Evolutionary conservation across 2,888 invertebrate species (phyloP), one percentile per base, ranked within the genome.

Genomic region (Schizaphis graminum): DNA sequence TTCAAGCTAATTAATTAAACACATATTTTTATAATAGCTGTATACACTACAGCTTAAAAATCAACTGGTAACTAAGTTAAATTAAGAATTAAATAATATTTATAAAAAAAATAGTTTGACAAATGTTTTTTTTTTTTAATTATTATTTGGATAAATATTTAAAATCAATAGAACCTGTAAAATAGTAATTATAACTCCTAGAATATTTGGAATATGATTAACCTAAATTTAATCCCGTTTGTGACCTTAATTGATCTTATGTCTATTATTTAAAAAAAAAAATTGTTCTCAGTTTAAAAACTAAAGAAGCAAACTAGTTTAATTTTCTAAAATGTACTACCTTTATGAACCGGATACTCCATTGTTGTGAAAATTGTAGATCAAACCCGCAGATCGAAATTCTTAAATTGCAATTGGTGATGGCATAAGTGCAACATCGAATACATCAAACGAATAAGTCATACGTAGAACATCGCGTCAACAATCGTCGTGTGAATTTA

Each of bases 281-380:
- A 21, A 77, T 77, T 35, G 21, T 77, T 21, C 21, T 77, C 35
- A 21, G 77, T 35, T 8, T 7, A 77, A 67, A 67, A 4, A n/a
- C 67, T 8, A 67, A 35, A 28, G 16, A 67, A 16, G 49, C n/a
- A n/a, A 67, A 35, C 35, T 7, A 35, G 16, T 35, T 35, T 1
- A 77, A 77, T 77, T 77, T 21, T 35, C 8, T 77, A 16, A 86
- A 56, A 88, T 49, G 8, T 10, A 28, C 56, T 84, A 93, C 93
- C 93, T 93, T 89, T 67, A 4, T 44, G 89, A 13, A 93, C 84
- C 7, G 93, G 89, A 35, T 84, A 93, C 21, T 93, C 93, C 93
- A 93, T 89, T 84, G 49, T 77, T 87, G 16, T 35, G 61, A 49
- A 49, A 53, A 49, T 10, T 28, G n/a, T 86, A 3, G 24, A 91